A percentile compares a stretch with the other conserved stretches of the same genome.
Conservation (phyloP, 2,113 vertebrate genomes). For the Lota lota region DNA sequence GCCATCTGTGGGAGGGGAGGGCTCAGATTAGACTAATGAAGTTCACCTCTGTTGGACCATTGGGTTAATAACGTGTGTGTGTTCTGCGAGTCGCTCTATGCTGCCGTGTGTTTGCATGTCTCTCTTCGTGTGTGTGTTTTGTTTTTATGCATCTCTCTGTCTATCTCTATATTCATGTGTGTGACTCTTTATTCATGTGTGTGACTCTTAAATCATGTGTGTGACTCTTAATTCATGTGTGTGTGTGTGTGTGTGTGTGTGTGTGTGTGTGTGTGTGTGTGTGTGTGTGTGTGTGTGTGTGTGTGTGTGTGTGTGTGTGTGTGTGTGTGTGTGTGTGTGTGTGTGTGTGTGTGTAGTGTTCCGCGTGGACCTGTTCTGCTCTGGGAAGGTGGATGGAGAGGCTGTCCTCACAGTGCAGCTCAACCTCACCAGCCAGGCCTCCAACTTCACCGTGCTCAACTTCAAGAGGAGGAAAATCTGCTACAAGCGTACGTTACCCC, state of each 20-base stretch:
- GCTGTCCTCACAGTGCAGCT: slow-evolving; percentile 92
- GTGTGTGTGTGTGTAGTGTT: slow-evolving; percentile 77
- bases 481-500: slow-evolving; percentile 84
- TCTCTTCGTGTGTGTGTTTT: too few species aligned
- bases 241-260: too few species aligned
- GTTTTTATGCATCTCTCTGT: too few species aligned
- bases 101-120: neutral
- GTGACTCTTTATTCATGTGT: too few species aligned
- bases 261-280: neutral
- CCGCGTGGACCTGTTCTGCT: slow-evolving; percentile 90
- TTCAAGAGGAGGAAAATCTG: slow-evolving; percentile 99
- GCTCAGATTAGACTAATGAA: too few species aligned
- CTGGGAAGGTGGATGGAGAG: slow-evolving; percentile 90
- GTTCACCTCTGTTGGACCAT: too few species aligned
- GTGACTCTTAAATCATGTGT: neutral
- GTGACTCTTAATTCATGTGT: too few species aligned
- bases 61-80: neutral
- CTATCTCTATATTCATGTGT: too few species aligned
- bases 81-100: too few species aligned
- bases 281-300: too few species aligned
- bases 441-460: slow-evolving; percentile 98
- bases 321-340: slow-evolving; percentile 8
- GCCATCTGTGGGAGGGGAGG: too few species aligned
- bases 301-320: slow-evolving; percentile 6
- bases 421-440: slow-evolving; percentile 87